phyloP scores from a whole-genome alignment of 2,888 invertebrate genomes.

The Lasioglossum zephyrum region DNA sequence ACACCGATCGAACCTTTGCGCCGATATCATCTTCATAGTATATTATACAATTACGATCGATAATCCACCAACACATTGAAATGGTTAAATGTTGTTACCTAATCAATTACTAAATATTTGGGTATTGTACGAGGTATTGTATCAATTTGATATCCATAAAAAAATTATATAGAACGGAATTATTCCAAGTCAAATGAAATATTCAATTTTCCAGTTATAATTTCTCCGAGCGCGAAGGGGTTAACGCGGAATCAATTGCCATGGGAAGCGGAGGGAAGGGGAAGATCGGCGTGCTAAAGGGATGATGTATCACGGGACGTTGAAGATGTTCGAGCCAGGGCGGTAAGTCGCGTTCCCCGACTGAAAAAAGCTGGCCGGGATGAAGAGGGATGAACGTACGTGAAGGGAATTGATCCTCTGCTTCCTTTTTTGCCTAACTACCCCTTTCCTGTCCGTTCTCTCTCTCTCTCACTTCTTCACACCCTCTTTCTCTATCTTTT shows the following conservation, averaged over 20 bases:
- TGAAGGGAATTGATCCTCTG: slow-evolving; percentile 46
- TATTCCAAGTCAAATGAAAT: too few species aligned
- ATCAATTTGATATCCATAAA: too few species aligned
- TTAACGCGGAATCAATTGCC: background rate
- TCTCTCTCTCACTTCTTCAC: background rate
- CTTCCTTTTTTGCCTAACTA: slow-evolving; percentile 30
- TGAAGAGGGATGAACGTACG: slow-evolving; percentile 30
- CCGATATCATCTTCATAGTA: too few species aligned
- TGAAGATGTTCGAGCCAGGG: slow-evolving; percentile 20
- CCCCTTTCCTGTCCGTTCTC: background rate
- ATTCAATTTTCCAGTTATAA: too few species aligned
- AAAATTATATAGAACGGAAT: too few species aligned
- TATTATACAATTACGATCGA: too few species aligned
- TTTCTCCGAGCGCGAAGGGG: too few species aligned
- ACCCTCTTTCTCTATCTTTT: background rate
- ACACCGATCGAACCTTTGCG: too few species aligned
- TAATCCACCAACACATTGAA: too few species aligned
- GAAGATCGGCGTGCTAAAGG: slow-evolving; percentile 12
- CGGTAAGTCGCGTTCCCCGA: slow-evolving; percentile 16
- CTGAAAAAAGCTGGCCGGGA: slow-evolving; percentile 6
- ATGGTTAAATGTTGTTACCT: too few species aligned
- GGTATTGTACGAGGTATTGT: too few species aligned
- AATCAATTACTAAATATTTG: too few species aligned
- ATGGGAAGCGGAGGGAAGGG: background rate
- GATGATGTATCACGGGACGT: slow-evolving; percentile 31